Conservation (phyloP, 2,113 vertebrate species). For the Alethe diademata region DNA sequence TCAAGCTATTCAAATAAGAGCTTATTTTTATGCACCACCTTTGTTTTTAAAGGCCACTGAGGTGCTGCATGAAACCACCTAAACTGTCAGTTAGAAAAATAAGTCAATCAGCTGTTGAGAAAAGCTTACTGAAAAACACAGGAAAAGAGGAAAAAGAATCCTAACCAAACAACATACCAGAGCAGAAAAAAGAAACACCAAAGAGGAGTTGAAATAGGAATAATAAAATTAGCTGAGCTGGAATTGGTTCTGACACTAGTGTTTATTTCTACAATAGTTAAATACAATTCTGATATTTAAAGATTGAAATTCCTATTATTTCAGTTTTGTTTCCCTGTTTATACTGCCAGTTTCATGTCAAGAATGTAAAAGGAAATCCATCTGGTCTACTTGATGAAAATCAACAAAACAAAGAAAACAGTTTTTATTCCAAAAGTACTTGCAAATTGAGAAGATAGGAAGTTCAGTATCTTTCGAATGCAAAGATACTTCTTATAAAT, state of each 20-base stretch:
- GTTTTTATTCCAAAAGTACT: neutral
- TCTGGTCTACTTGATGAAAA: neutral
- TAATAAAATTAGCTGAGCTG: neutral
- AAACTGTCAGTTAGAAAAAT: neutral
- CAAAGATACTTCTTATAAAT: neutral
- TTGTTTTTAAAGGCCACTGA: neutral
- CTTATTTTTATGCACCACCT: neutral
- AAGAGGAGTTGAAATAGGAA: neutral
- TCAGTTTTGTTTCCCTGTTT: neutral
- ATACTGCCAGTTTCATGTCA: neutral
- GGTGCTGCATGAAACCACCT: neutral
- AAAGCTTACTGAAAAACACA: neutral
- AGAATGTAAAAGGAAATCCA: neutral
- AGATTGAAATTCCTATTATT: neutral
- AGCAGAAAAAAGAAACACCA: neutral
- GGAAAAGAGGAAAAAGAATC: neutral
- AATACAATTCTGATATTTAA: neutral
- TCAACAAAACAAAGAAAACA: neutral
- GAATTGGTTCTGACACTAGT: neutral
- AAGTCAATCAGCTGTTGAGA: neutral
- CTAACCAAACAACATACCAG: neutral
- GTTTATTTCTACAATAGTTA: neutral
- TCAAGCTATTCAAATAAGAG: neutral
- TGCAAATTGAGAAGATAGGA: neutral
- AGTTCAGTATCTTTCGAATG: neutral